Base-by-base conservation (phyloP, 2,888 invertebrate genomes). In the Nomada lathburiana region DNA sequence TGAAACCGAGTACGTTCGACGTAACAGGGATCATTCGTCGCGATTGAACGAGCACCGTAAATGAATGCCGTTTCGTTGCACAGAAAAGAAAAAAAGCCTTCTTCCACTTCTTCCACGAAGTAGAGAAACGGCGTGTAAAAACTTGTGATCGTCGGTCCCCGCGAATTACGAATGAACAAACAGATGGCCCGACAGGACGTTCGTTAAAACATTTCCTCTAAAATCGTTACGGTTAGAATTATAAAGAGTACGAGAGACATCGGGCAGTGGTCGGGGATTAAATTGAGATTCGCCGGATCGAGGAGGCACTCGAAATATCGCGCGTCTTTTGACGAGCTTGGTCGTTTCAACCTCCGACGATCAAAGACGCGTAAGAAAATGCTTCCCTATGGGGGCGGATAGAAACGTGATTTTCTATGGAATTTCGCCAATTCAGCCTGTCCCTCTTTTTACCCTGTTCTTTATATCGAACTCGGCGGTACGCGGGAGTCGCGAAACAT, bases 1-100 rank as follows among this genome's bases (percentile, higher is more conserved):
- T 53, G 64, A 57, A 82, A 71, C 36, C 74, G 67, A 52, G 72
- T 62, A 69, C 60, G 29, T 52, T 79, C 62, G 53, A 68, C 81
- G 62, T 71, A 23, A n/a, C 52, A 20, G 36, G 52, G 52, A 53
- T 62, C 75, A 70, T 53, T 42, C 16, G 72, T 50, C 64, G 73
- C 73, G 50, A 42, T 7, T 13, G 26, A 55, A 52, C 53, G 26
- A n/a, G 18, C 23, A 67, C 59, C 59, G 47, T 52, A 20, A 29
- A 62, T 42, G 16, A 57, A 68, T 53, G 36, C 23, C 10, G 53
- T 68, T 20, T 36, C 53, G 36, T 36, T 36, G 26, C 1, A 55
- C 16, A 3, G 11, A 18, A 68, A 67, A 36, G n/a, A 60, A 18
- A 10, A 10, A 60, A 60, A 47, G 4, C 59, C 13, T 20, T 26